phyloP scores from a whole-genome alignment of 2,113 vertebrate species.

The Parus major region DNA sequence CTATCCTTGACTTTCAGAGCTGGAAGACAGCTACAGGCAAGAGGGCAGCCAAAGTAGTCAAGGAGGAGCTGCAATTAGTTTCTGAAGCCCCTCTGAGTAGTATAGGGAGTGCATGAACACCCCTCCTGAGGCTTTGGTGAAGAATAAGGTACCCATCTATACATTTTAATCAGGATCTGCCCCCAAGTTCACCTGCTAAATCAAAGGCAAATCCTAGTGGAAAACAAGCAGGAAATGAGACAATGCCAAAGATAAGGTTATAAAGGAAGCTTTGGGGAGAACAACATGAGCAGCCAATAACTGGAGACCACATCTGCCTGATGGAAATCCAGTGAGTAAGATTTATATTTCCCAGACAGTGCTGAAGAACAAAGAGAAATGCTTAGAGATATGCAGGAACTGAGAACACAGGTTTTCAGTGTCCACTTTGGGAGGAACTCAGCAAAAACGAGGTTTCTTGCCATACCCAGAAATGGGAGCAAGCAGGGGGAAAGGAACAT shows the following conservation, averaged over 20 bases:
- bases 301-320: background rate
- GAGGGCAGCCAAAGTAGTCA: background rate
- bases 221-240: slow-evolving; percentile 35
- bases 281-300: background rate
- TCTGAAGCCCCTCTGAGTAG: background rate
- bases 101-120: background rate
- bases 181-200: slow-evolving; percentile 18
- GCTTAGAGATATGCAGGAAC: background rate
- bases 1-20: slow-evolving; percentile 38
- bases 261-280: background rate
- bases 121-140: background rate
- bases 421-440: background rate
- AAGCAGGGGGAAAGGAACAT: background rate
- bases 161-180: background rate
- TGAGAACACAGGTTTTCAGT: background rate
- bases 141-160: background rate
- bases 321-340: background rate
- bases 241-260: slow-evolving; percentile 22
- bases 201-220: slow-evolving; percentile 13
- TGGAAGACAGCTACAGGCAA: slow-evolving; percentile 28
- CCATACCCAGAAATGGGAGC: background rate
- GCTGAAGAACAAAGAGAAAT: background rate
- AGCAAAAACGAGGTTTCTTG: background rate
- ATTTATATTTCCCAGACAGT: background rate
- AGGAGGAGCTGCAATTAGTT: slow-evolving; percentile 11